phyloP scores from a whole-genome alignment of 2,113 vertebrate genomes.

The Noctilio leporinus region DNA sequence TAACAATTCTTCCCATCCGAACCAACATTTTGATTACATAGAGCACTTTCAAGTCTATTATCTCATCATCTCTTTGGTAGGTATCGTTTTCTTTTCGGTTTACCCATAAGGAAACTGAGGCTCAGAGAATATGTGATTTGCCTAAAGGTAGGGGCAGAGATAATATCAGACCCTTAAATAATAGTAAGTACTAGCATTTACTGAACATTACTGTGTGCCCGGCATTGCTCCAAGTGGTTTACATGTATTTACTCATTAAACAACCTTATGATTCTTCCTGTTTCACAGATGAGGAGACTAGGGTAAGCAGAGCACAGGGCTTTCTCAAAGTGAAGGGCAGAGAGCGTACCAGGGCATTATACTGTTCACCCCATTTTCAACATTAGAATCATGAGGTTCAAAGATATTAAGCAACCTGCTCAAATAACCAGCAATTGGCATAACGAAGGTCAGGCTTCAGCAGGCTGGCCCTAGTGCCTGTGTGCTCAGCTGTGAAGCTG shows the following conservation, averaged over 20 bases:
- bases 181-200: slow-evolving; percentile 32
- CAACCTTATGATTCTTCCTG: neutral
- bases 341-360: neutral
- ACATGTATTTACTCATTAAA: neutral
- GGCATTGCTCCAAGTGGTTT: slow-evolving; percentile 13
- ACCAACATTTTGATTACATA: neutral
- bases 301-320: neutral
- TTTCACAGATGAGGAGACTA: neutral
- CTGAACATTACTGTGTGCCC: neutral
- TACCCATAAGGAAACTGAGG: slow-evolving; percentile 20
- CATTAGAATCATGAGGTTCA: neutral
- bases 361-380: neutral
- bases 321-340: neutral
- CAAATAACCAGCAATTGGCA: neutral
- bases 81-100: slow-evolving; percentile 16
- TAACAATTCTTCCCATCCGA: neutral
- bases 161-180: neutral
- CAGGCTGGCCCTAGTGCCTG: neutral
- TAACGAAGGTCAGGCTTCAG: neutral
- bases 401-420: slow-evolving; percentile 7
- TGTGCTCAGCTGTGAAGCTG: neutral
- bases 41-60: slow-evolving; percentile 7
- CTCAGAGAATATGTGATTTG: neutral
- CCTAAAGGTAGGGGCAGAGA: neutral
- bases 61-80: slow-evolving; percentile 4